A percentile compares a stretch with the other conserved stretches of the same genome.
Conservation (phyloP, 1,140 invertebrate genomes). For the Drosophila kohkoa region DNA sequence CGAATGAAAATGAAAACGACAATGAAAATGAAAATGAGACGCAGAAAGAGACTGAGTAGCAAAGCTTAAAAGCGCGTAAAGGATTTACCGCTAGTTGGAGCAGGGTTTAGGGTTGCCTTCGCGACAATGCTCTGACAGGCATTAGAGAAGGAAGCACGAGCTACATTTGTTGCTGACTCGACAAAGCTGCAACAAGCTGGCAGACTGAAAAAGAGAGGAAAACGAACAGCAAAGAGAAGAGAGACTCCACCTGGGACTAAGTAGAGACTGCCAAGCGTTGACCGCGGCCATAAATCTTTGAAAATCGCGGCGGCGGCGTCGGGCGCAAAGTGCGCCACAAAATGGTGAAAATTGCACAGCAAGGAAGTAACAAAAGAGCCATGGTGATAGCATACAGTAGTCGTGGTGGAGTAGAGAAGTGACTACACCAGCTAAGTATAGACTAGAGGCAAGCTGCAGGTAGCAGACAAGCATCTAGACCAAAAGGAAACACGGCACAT, state of each 20-base stretch:
- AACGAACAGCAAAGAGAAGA: not conserved
- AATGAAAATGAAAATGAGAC: slow-evolving; percentile 31
- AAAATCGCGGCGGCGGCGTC: slow-evolving; percentile 76
- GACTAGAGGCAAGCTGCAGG: slow-evolving; percentile 9
- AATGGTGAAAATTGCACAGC: slow-evolving; percentile 77
- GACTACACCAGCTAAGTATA: not conserved
- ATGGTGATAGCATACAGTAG: slow-evolving; percentile 16
- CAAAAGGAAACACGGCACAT: not conserved
- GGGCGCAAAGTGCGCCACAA: slow-evolving; percentile 79
- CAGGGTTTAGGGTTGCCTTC: slow-evolving; percentile 39
- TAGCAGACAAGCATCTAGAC: slow-evolving; percentile 56
- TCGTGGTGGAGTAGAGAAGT: not conserved
- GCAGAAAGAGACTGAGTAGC: slow-evolving; percentile 18
- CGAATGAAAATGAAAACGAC: slow-evolving; percentile 53
- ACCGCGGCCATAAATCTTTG: slow-evolving; percentile 73
- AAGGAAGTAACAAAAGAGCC: slow-evolving; percentile 60
- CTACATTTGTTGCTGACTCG: slow-evolving; percentile 61
- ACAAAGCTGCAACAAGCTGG: slow-evolving; percentile 49
- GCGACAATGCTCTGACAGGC: slow-evolving; percentile 70
- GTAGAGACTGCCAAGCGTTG: slow-evolving; percentile 60
- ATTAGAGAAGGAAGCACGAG: slow-evolving; percentile 56
- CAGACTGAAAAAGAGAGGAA: not conserved
- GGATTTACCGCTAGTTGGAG: slow-evolving; percentile 51
- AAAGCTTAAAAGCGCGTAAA: slow-evolving; percentile 46
- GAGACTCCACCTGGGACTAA: slow-evolving; percentile 57